A percentile compares a stretch with the other conserved stretches of the same genome.
Conservation (phyloP, 2,113 vertebrate species). For the Hirundichthys speculiger region DNA sequence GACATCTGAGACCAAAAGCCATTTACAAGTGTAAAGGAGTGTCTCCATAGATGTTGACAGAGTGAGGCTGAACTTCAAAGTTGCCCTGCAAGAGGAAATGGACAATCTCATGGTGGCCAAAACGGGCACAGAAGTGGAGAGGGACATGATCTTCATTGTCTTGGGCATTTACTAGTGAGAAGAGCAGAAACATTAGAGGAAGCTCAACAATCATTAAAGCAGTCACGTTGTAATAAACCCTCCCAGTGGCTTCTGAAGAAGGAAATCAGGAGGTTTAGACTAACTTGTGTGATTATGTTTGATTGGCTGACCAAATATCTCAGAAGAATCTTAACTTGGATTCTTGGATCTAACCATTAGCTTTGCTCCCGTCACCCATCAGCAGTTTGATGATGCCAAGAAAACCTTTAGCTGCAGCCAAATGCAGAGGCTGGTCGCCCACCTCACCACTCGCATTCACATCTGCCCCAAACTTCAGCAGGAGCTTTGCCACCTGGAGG, state of each 20-base stretch:
- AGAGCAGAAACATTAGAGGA: neutral
- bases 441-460: constrained; percentile 92
- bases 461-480: constrained; percentile 92
- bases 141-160: constrained; percentile 94
- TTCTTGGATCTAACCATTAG: constrained; percentile 81
- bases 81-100: constrained; percentile 87
- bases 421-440: constrained; percentile 91
- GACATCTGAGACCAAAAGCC: neutral
- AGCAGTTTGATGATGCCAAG: constrained; percentile 87
- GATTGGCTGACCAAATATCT: neutral
- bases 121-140: constrained; percentile 93
- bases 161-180: constrained; percentile 88
- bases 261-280: neutral
- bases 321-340: neutral
- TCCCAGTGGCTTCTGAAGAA: neutral
- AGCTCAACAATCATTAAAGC: neutral
- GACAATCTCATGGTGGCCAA: constrained; percentile 88
- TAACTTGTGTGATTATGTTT: neutral
- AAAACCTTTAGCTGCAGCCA: constrained; percentile 93
- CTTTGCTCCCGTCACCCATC: constrained; percentile 88
- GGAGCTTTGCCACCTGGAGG: constrained; percentile 85
- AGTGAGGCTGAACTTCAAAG: constrained; percentile 87
- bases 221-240: neutral
- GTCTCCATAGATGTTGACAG: constrained; percentile 94
- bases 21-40: constrained; percentile 92